A percentile compares a stretch with the other conserved stretches of the same genome.
Evolutionary conservation across 1,140 invertebrate species (phyloP).

Genomic region (Polypedilum vanderplanki): DNA sequence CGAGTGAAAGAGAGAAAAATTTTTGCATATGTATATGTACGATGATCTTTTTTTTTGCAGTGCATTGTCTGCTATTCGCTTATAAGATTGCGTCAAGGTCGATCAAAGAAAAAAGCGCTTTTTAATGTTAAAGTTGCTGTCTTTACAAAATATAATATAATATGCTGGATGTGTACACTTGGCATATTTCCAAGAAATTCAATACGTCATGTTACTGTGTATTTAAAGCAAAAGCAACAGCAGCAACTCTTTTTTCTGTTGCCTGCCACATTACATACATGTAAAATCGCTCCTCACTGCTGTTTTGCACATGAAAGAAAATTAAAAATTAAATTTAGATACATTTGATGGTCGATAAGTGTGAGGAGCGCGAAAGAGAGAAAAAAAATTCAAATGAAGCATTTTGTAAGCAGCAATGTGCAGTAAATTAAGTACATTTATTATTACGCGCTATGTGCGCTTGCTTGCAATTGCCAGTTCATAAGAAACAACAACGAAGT

Average conservation of each 20-base stretch:
- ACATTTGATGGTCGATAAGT: conserved; percentile 4
- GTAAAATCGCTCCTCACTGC: neutral
- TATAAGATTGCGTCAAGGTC: conserved; percentile 17
- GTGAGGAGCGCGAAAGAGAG: neutral
- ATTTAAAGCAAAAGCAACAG: too few relatives aligned
- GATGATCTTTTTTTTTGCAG: conserved; percentile 5
- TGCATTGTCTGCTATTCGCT: conserved; percentile 3
- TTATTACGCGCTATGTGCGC: neutral
- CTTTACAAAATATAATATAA: neutral
- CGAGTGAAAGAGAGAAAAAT: too few relatives aligned
- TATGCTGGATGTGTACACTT: conserved; percentile 7
- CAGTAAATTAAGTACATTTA: neutral
- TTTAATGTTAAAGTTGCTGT: conserved; percentile 10
- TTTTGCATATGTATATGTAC: neutral
- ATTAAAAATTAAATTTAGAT: conserved; percentile 11
- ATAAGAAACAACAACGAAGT: too few relatives aligned
- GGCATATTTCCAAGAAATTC: conserved; percentile 10
- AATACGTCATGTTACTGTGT: conserved; percentile 5
- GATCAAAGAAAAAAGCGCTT: conserved; percentile 10
- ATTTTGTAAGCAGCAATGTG: neutral
- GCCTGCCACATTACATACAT: neutral
- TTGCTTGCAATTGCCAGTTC: neutral
- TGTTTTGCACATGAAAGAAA: neutral
- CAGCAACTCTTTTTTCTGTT: neutral
- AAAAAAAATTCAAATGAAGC: neutral